These are phyloP conservation scores for Caretta caretta DNA, from an alignment of 2,113 vertebrate genomes.

Conservation along the genomic window DNA sequence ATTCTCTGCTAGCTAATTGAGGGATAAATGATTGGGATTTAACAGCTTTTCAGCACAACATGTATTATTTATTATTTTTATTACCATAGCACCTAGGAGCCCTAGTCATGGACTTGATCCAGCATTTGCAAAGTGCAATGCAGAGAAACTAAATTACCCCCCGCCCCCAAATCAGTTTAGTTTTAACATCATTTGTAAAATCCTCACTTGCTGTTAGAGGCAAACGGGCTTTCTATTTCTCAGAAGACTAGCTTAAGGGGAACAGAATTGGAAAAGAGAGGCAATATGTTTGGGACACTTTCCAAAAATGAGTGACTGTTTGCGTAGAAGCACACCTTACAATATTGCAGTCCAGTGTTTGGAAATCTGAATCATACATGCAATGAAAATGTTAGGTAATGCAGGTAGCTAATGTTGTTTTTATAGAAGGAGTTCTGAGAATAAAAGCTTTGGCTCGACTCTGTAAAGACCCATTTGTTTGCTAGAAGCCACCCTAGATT, in stretches of 20 bases:
- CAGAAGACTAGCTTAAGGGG: neutral
- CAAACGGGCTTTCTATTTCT: neutral
- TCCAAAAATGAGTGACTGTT: neutral
- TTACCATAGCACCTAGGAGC: too few species aligned
- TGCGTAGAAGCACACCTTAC: neutral
- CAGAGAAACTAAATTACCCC: neutral
- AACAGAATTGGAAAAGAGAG: neutral
- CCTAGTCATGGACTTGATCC: neutral
- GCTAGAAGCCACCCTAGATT: too few species aligned
- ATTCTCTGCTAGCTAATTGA: constrained; percentile 25
- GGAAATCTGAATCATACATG: neutral
- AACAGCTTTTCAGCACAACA: constrained; percentile 34
- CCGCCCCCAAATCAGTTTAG: neutral
- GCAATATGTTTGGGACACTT: neutral
- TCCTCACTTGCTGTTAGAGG: neutral
- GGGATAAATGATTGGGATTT: neutral
- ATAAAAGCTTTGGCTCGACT: too few species aligned
- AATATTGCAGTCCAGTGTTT: neutral
- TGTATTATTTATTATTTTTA: neutral
- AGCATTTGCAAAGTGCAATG: neutral
- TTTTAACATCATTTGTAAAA: neutral
- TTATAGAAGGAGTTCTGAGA: too few species aligned
- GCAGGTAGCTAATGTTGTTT: too few species aligned
- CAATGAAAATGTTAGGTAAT: too few species aligned
- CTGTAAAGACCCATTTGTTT: too few species aligned